Evolutionary conservation across 2,113 vertebrate genomes (phyloP).

Genomic region (Bombycilla garrulus): DNA sequence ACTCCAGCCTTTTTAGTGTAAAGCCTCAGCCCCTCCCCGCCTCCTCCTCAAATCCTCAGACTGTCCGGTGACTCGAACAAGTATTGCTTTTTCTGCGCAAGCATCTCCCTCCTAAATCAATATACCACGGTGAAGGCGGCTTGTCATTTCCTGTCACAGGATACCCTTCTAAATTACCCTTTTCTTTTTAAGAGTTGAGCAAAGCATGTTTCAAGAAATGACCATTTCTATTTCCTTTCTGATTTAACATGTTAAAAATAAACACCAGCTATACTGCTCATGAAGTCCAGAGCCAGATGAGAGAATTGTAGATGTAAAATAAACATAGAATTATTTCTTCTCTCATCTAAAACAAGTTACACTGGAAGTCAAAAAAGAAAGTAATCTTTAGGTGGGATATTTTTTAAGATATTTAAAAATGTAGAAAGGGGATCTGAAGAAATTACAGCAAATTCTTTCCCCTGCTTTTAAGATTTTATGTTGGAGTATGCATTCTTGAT

Average conservation of each 20-base stretch:
- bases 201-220: slow-evolving; percentile 14
- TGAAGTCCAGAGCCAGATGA: slow-evolving; percentile 2
- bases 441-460: not conserved
- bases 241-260: slow-evolving; percentile 59
- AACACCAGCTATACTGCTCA: not conserved
- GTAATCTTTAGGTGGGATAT: not conserved
- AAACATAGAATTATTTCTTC: not conserved
- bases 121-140: slow-evolving; percentile 23
- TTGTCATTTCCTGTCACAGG: slow-evolving; percentile 69
- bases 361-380: not conserved
- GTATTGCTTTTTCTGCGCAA: slow-evolving; percentile 70
- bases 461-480: not conserved
- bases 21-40: slow-evolving; percentile 62
- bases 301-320: not conserved
- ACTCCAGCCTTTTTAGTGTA: slow-evolving; percentile 66
- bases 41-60: slow-evolving; percentile 59
- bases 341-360: not conserved
- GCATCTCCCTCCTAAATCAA: slow-evolving; percentile 51
- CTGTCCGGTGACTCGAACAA: slow-evolving; percentile 69
- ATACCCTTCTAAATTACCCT: slow-evolving; percentile 48
- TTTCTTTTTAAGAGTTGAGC: slow-evolving; percentile 2
- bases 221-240: slow-evolving; percentile 33
- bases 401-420: not conserved
- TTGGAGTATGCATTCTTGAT: not conserved
- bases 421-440: not conserved